Evolutionary conservation across 2,113 vertebrate species (phyloP), one percentile per base, ranked within the genome.

Genomic region (Atlantisia rogersi): DNA sequence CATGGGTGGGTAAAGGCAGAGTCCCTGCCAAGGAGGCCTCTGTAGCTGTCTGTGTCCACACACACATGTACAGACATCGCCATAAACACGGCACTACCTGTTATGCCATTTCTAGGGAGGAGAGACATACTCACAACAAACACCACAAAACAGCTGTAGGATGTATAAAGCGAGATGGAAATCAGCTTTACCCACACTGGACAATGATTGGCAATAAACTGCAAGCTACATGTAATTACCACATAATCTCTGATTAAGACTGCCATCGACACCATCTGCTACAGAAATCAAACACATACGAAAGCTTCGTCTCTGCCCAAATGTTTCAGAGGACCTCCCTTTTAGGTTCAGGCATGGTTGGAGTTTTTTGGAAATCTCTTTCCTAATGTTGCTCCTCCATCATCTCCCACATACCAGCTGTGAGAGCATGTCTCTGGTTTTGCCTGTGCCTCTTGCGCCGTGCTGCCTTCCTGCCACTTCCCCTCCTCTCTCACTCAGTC

Each of bases 181-280:
- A 82, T 83, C 87, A 77, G 95, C 91, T 93, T 86, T 92, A 96
- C 95, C 91, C 85, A 82, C 97, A 97, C 88, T 90, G 91, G 95
- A 97, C 94, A 92, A 35, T 3, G 50, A 82, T 11, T 60, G 20
- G 65, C 78, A 95, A 86, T 85, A 91, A 96, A 92, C 73, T 35
- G n/a, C 63, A 68, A 88, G 73, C 73, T 46, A 68, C 50, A 15
- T 19, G 48, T 31, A 52, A 42, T 71, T 29, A 11, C 3, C 28
- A 31, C 1, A 3, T 50, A 7, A 52, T 21, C 82, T 92, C 52
- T 55, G 76, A 37, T 35, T 37, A 24, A 11, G 35, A 81, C 60
- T 31, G 64, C 68, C 60, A 71, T 8, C 0, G 0, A 76, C 70
- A 87, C 63, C 13, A 4, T 32, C 78, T 40, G 18, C 26, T 37